These are phyloP conservation scores for Recurvirostra avosetta DNA, from an alignment of 2,113 vertebrate genomes.

Conservation along the genomic window DNA sequence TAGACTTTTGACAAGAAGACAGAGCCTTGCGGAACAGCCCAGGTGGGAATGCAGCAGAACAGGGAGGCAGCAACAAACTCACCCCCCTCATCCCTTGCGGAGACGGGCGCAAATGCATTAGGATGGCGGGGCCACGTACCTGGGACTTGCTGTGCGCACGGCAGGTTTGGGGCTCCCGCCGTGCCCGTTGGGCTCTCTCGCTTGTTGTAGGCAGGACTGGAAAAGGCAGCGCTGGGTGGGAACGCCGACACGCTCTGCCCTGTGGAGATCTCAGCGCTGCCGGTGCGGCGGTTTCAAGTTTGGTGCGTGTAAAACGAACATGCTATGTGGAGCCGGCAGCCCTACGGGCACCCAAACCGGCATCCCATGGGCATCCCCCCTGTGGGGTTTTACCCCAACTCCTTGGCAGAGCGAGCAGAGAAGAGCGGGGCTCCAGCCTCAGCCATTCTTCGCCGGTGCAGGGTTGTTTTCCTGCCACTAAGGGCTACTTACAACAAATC, in stretches of 20 bases:
- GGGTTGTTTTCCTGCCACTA: neutral
- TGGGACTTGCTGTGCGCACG: accelerated
- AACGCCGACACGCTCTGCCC: accelerated
- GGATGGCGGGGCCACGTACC: neutral
- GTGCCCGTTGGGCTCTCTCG: accelerated
- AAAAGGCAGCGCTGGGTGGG: accelerated
- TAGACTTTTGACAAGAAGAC: neutral
- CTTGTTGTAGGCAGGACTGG: neutral
- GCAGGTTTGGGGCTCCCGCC: neutral
- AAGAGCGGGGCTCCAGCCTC: neutral
- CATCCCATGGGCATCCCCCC: neutral
- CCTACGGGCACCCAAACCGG: accelerated
- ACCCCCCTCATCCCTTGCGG: accelerated
- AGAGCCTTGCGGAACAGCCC: neutral
- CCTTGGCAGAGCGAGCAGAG: neutral
- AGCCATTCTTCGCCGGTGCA: too few species aligned
- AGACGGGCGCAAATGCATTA: accelerated
- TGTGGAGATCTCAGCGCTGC: neutral
- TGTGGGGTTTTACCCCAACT: accelerated
- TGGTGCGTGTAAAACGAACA: accelerated
- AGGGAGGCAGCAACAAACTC: too few species aligned
- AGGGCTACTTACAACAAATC: neutral
- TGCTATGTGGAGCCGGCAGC: accelerated
- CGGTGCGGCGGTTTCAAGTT: accelerated
- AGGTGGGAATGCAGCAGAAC: neutral